Conservation (phyloP, 2,113 vertebrate genomes). For the Apteryx mantelli region DNA sequence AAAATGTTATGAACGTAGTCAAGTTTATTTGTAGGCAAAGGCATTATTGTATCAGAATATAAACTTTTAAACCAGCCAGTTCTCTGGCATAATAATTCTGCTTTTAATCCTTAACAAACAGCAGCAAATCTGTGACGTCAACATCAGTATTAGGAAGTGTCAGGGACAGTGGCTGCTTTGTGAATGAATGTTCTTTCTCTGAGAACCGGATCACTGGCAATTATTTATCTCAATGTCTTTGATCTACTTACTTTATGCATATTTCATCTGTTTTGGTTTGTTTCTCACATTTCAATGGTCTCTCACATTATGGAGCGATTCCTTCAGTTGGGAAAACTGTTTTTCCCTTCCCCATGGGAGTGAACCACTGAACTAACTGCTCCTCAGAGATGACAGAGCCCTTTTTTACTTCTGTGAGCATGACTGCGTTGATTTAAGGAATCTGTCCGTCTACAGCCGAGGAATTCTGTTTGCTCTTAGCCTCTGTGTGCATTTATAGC, state of each 20-base stretch:
- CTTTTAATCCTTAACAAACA: slow-evolving; percentile 46
- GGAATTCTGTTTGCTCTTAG: neutral
- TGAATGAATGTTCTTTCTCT: slow-evolving; percentile 47
- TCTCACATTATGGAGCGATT: slow-evolving; percentile 23
- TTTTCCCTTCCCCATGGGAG: slow-evolving; percentile 67
- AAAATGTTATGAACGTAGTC: neutral
- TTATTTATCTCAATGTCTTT: slow-evolving; percentile 66
- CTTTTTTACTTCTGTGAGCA: slow-evolving; percentile 56
- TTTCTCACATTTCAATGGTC: slow-evolving; percentile 65
- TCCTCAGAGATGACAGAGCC: slow-evolving; percentile 40
- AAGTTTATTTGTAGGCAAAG: slow-evolving; percentile 13
- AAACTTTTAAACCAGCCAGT: neutral
- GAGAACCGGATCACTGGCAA: slow-evolving; percentile 42
- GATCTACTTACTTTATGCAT: slow-evolving; percentile 61
- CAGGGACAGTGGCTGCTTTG: slow-evolving; percentile 43
- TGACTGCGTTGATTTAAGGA: slow-evolving; percentile 52
- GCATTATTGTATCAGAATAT: neutral
- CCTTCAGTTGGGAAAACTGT: slow-evolving; percentile 55
- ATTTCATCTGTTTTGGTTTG: slow-evolving; percentile 68
- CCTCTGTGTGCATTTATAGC: neutral
- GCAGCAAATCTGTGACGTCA: neutral
- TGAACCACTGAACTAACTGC: neutral
- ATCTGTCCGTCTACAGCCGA: slow-evolving; percentile 29
- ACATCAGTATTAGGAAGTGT: slow-evolving; percentile 13
- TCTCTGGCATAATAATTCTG: slow-evolving; percentile 37